Conservation (phyloP, 1,140 invertebrate species). For the Zaprionus camerounensis region DNA sequence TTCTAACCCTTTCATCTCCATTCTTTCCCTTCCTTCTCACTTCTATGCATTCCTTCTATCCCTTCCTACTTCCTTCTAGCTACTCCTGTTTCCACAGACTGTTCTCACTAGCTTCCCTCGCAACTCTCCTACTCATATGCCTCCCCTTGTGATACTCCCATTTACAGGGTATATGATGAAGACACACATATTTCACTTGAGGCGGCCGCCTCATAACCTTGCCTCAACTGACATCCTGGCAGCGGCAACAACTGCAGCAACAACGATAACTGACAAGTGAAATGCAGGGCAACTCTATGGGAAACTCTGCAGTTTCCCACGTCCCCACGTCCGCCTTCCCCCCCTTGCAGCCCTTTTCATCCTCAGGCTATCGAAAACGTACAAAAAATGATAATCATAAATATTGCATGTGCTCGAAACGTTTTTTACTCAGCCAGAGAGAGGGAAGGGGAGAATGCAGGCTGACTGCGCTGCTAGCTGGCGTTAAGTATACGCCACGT, state of each 20-base stretch:
- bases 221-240: constrained; percentile 43
- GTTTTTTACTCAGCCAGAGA: neutral
- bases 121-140: neutral
- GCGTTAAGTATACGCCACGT: constrained; percentile 68
- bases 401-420: constrained; percentile 63
- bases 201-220: constrained; percentile 37
- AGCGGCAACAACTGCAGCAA: constrained; percentile 1
- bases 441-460: constrained; percentile 31
- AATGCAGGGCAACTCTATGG: constrained; percentile 35
- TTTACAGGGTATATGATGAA: constrained; percentile 21
- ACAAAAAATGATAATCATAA: constrained; percentile 66
- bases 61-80: neutral
- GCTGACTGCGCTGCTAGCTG: constrained; percentile 3
- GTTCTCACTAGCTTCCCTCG: too few relatives aligned
- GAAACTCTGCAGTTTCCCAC: neutral
- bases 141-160: neutral
- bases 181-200: constrained; percentile 39
- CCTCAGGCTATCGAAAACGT: constrained; percentile 27
- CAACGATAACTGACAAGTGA: constrained; percentile 47
- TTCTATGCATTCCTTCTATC: too few relatives aligned
- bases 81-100: neutral
- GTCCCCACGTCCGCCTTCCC: neutral
- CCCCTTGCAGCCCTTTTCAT: neutral
- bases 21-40: too few relatives aligned
- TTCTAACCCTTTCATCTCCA: too few relatives aligned